Evolutionary conservation across 2,888 invertebrate genomes (phyloP).

Genomic region (Pilophorus perplexus): DNA sequence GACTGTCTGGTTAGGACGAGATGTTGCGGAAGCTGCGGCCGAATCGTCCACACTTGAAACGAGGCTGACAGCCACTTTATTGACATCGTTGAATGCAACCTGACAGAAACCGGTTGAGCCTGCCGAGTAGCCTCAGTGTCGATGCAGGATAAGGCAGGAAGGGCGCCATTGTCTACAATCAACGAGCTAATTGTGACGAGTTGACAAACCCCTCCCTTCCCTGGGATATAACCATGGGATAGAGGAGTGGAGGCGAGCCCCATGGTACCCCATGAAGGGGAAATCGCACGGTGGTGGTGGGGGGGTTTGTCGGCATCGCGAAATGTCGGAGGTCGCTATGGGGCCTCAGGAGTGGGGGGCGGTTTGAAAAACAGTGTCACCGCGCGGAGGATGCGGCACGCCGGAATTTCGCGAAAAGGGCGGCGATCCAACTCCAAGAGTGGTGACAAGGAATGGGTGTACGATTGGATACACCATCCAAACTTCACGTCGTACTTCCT

Average conservation of each 20-base stretch:
- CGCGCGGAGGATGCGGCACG: slow-evolving; percentile 30
- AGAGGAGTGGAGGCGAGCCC: not conserved
- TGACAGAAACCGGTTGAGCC: not conserved
- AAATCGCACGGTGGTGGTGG: no score
- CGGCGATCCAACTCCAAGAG: slow-evolving; percentile 8
- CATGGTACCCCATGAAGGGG: no score
- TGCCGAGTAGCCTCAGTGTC: not conserved
- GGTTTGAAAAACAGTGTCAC: not conserved
- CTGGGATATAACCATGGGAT: not conserved
- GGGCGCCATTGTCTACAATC: slow-evolving; percentile 36
- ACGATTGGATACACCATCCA: slow-evolving; percentile 32
- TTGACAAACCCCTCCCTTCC: not conserved
- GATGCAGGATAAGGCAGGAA: slow-evolving; percentile 15
- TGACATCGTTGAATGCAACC: no score
- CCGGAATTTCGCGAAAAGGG: slow-evolving; percentile 16
- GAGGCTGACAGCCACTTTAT: no score
- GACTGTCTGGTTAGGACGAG: no score
- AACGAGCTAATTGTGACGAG: slow-evolving; percentile 23
- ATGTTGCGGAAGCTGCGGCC: no score
- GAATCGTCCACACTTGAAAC: no score
- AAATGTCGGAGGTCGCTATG: not conserved
- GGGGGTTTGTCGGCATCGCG: not conserved
- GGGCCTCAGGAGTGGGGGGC: slow-evolving; percentile 1
- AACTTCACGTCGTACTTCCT: slow-evolving; percentile 38
- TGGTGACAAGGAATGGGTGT: slow-evolving; percentile 30